Percentiles rank a stretch among this genome's conserved stretches.
Evolutionary conservation across 2,797 vertebrate species (phyloP).

Genomic region (Lepus oiostolus): DNA sequence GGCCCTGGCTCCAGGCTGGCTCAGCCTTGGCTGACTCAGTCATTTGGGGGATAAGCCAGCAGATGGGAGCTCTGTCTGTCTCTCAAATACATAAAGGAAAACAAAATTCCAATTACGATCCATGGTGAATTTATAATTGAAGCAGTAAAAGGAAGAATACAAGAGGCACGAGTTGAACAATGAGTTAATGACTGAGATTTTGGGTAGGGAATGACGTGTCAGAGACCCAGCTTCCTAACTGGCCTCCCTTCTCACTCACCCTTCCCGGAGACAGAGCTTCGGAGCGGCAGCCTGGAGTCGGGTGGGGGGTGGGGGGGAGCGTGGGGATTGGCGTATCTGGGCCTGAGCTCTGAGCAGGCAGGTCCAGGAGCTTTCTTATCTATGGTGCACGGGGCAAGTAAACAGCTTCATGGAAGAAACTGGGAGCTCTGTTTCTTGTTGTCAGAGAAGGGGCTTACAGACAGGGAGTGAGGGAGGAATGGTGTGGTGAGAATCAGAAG

Average conservation of each 20-base stretch:
- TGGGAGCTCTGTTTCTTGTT: neutral
- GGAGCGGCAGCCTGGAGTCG: neutral
- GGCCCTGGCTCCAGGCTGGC: no score
- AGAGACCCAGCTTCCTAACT: neutral
- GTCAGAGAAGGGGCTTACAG: neutral
- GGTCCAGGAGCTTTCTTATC: neutral
- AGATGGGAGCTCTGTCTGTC: no score
- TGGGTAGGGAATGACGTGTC: no score
- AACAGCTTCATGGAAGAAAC: neutral
- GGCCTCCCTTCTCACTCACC: no score
- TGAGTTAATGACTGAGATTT: neutral
- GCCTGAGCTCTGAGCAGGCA: neutral
- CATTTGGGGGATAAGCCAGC: no score
- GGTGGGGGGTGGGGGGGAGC: accelerated
- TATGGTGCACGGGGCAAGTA: neutral
- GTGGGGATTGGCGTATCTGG: neutral
- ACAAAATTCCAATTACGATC: neutral
- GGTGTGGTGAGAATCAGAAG: neutral
- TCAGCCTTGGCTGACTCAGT: no score
- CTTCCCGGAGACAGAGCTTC: neutral
- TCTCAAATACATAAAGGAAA: no score
- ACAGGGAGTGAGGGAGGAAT: neutral
- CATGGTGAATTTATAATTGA: neutral
- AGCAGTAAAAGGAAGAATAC: neutral
- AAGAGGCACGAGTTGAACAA: neutral